Conservation (phyloP, 2,888 invertebrate species). For the Acheta domesticus region DNA sequence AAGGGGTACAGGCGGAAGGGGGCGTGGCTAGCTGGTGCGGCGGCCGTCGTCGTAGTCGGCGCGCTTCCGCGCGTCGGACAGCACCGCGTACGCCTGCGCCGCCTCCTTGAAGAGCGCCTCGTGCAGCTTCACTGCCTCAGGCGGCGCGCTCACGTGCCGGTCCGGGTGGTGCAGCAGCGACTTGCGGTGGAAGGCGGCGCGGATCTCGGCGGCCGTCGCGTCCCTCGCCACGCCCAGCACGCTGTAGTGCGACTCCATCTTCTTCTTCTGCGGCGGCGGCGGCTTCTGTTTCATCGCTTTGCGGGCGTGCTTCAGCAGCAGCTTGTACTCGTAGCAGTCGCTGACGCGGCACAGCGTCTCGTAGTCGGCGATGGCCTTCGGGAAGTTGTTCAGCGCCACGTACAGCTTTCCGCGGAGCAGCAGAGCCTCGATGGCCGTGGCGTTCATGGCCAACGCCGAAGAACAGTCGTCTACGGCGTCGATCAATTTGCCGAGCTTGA, state of each 20-base stretch:
- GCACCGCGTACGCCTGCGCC: constrained; percentile 4
- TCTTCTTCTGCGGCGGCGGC: background rate
- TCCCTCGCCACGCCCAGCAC: background rate
- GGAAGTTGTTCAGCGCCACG: background rate
- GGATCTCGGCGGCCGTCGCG: background rate
- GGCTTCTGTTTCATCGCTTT: too few relatives aligned
- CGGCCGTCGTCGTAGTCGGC: background rate
- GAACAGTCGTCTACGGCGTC: background rate
- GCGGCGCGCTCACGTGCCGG: background rate
- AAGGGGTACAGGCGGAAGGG: too few relatives aligned
- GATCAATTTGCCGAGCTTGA: background rate
- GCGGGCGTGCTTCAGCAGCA: background rate
- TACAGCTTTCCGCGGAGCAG: background rate
- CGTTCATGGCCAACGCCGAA: background rate
- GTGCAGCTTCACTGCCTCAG: background rate
- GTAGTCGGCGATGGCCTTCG: background rate
- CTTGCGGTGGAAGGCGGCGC: background rate
- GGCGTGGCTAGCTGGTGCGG: too few relatives aligned
- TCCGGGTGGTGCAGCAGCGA: background rate
- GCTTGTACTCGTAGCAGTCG: background rate
- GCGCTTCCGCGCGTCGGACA: background rate
- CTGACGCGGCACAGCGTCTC: background rate
- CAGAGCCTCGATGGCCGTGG: background rate
- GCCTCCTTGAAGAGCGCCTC: background rate
- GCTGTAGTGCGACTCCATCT: background rate